phyloP scores from a whole-genome alignment of 1,140 invertebrate species.

The Papilio glaucus region DNA sequence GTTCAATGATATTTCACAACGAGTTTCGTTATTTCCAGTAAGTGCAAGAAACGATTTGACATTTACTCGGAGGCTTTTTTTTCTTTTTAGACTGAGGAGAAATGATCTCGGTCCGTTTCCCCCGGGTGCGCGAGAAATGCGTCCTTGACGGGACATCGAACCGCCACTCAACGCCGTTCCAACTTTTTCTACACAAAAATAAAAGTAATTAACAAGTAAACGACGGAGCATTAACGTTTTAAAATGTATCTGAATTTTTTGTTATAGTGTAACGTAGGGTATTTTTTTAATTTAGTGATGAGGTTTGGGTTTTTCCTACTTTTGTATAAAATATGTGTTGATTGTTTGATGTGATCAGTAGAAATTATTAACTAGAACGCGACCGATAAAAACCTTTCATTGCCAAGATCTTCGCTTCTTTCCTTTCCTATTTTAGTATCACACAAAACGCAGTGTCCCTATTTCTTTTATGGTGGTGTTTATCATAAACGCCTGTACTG shows the following conservation, averaged over 20 bases:
- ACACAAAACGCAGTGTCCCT: no score
- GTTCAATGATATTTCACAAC: constrained; percentile 28
- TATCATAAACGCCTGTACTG: no score
- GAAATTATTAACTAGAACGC: not conserved
- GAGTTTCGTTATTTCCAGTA: constrained; percentile 23
- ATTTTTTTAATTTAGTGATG: not conserved
- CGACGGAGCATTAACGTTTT: constrained; percentile 17
- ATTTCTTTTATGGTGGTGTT: no score
- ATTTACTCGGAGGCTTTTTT: constrained; percentile 54
- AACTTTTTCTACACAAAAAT: constrained; percentile 27
- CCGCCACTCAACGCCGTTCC: constrained; percentile 44
- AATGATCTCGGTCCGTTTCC: constrained; percentile 67
- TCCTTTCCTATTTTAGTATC: no score
- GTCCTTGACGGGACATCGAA: constrained; percentile 65
- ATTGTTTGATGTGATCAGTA: not conserved
- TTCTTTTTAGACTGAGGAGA: constrained; percentile 60
- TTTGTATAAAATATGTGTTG: not conserved
- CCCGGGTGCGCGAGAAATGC: constrained; percentile 57
- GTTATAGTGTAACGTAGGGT: no score
- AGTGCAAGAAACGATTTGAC: constrained; percentile 49
- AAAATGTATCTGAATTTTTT: constrained; percentile 4
- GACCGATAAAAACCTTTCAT: no score
- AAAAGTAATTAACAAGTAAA: constrained; percentile 28
- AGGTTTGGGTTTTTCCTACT: not conserved
- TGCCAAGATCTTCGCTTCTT: no score